Percentiles rank a stretch among this genome's conserved stretches.
phyloP scores from a whole-genome alignment of 2,797 vertebrate species.

The Coreius guichenoti region DNA sequence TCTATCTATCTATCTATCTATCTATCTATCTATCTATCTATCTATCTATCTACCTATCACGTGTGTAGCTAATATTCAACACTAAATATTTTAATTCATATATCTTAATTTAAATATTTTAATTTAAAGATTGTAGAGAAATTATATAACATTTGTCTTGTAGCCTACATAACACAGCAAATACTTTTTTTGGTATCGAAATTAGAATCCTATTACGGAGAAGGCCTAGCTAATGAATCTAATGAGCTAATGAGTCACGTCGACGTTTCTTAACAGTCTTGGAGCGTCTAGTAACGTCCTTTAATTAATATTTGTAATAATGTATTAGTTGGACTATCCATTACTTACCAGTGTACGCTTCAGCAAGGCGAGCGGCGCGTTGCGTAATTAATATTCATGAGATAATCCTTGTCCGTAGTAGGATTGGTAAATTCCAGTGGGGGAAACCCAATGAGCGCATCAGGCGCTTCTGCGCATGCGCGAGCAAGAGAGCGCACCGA shows the following conservation, averaged over 20 bases:
- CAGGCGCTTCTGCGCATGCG: conserved; percentile 28
- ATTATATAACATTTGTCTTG: neutral
- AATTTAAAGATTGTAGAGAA: neutral
- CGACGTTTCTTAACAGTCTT: neutral
- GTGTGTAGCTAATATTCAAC: neutral
- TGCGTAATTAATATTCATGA: neutral
- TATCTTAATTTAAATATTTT: neutral
- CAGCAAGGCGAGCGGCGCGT: neutral
- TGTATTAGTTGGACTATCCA: neutral
- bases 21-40: no score
- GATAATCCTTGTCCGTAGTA: neutral
- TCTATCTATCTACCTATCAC: neutral
- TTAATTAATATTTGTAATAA: neutral
- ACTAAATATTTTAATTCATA: neutral
- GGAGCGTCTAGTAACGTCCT: neutral
- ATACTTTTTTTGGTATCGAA: neutral
- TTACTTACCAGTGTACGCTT: neutral
- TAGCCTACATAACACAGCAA: no score
- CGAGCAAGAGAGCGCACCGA: neutral
- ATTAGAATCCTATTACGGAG: neutral
- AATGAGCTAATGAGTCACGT: no score
- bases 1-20: no score
- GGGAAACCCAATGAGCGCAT: neutral
- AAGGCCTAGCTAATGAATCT: neutral
- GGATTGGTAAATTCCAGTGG: neutral